A percentile compares a stretch with the other conserved stretches of the same genome.
These are phyloP conservation scores for Desmodus rotundus DNA, from an alignment of 2,113 vertebrate species.

Conservation along the genomic window DNA sequence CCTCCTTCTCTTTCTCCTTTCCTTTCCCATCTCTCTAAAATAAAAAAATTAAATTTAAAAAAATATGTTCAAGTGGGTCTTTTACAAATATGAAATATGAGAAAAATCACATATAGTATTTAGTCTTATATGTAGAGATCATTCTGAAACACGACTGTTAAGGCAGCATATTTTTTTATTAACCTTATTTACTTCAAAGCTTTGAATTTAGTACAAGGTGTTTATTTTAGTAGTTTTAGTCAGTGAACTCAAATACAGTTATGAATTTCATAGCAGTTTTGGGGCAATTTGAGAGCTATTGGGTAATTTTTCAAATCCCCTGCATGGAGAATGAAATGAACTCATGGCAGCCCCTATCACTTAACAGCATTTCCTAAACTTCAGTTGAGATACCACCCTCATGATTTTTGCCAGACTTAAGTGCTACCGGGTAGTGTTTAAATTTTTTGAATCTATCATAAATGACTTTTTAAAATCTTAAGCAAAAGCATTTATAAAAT, in stretches of 20 bases:
- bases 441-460: not conserved
- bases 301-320: not conserved
- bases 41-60: not conserved
- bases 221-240: not conserved
- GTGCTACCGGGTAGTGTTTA: not conserved
- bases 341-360: not conserved
- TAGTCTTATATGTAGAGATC: not conserved
- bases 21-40: too few relatives aligned
- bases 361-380: not conserved
- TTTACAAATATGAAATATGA: not conserved
- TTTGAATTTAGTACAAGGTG: not conserved
- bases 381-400: not conserved
- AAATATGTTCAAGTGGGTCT: not conserved
- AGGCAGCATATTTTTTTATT: not conserved
- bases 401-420: not conserved
- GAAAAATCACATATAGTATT: not conserved
- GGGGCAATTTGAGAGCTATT: not conserved
- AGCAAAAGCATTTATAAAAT: not conserved
- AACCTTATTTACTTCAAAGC: not conserved
- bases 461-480: not conserved
- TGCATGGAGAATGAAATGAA: not conserved
- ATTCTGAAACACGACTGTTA: not conserved
- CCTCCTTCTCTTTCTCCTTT: too few relatives aligned
- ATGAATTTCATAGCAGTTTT: not conserved
- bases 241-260: not conserved